Conservation (phyloP, 2,888 invertebrate genomes). For the Xestoiulus laeticollis region DNA sequence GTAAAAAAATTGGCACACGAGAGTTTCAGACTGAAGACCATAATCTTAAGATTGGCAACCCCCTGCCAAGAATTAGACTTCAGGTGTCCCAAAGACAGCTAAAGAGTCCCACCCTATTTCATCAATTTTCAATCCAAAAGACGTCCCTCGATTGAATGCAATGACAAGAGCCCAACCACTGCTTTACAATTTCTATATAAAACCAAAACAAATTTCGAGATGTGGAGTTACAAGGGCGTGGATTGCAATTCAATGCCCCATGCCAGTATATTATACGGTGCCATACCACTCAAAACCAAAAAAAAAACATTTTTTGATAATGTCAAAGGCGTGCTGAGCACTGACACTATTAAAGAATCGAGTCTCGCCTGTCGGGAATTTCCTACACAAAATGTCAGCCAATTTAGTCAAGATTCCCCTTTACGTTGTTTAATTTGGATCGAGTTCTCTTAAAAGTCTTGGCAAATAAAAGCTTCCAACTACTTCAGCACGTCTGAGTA, state of each 20-base stretch:
- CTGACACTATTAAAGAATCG: slow-evolving; percentile 35
- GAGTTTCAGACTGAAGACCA: background rate
- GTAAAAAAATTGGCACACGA: background rate
- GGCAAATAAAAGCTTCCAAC: slow-evolving; percentile 1
- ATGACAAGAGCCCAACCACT: slow-evolving; percentile 32
- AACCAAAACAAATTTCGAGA: slow-evolving; percentile 29
- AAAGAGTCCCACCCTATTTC: slow-evolving; percentile 39
- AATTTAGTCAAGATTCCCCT: slow-evolving; percentile 41
- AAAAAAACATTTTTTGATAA: slow-evolving; percentile 40
- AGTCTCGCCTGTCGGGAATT: slow-evolving; percentile 41
- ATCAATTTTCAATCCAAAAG: slow-evolving; percentile 41
- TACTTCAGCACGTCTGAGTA: background rate
- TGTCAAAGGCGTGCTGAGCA: slow-evolving; percentile 36
- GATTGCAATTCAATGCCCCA: slow-evolving; percentile 41
- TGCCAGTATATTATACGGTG: slow-evolving; percentile 32
- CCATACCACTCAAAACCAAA: slow-evolving; percentile 18
- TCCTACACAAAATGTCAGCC: background rate
- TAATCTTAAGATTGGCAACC: slow-evolving; percentile 18
- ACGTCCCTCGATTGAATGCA: slow-evolving; percentile 31
- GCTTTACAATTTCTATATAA: slow-evolving; percentile 41
- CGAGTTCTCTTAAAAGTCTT: background rate
- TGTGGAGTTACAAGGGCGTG: slow-evolving; percentile 35
- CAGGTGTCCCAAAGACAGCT: slow-evolving; percentile 34
- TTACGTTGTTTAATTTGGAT: slow-evolving; percentile 39
- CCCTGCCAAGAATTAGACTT: background rate